Conservation (phyloP, 2,113 vertebrate species). For the Cyanoramphus novaezelandiae region DNA sequence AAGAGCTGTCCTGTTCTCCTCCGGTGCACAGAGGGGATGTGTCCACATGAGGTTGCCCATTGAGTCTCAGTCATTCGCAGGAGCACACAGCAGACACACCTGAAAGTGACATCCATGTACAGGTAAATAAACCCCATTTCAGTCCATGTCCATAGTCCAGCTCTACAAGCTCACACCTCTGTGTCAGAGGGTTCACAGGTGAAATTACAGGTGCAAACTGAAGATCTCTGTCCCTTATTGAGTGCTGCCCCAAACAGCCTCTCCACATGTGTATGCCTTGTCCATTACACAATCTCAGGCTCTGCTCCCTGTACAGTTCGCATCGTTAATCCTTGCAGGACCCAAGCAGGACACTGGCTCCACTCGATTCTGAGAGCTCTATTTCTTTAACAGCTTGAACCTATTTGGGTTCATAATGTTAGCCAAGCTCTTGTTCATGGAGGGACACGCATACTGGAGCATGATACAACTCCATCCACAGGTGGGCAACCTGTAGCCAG, state of each 20-base stretch:
- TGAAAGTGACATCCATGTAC: neutral
- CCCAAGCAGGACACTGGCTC: neutral
- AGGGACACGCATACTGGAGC: neutral
- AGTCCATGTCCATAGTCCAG: neutral
- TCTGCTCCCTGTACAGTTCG: neutral
- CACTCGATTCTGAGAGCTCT: neutral
- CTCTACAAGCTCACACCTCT: neutral
- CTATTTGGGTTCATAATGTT: neutral
- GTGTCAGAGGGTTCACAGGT: neutral
- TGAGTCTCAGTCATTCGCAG: neutral
- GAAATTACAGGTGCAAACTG: neutral
- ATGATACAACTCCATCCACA: neutral
- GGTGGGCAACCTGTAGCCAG: fast-evolving
- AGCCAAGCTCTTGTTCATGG: neutral
- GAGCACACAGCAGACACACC: neutral
- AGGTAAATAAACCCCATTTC: neutral
- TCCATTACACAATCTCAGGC: neutral
- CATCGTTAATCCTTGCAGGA: neutral
- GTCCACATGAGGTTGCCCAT: neutral
- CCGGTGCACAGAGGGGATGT: fast-evolving
- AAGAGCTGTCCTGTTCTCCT: neutral
- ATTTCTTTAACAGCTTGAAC: neutral
- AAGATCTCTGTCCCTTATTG: neutral
- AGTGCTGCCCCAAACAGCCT: neutral
- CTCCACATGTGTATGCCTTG: fast-evolving